Percentiles rank a stretch among this genome's conserved stretches.
These are phyloP conservation scores for Netelia fuscicornis DNA, from an alignment of 2,888 invertebrate species.

Conservation along the genomic window DNA sequence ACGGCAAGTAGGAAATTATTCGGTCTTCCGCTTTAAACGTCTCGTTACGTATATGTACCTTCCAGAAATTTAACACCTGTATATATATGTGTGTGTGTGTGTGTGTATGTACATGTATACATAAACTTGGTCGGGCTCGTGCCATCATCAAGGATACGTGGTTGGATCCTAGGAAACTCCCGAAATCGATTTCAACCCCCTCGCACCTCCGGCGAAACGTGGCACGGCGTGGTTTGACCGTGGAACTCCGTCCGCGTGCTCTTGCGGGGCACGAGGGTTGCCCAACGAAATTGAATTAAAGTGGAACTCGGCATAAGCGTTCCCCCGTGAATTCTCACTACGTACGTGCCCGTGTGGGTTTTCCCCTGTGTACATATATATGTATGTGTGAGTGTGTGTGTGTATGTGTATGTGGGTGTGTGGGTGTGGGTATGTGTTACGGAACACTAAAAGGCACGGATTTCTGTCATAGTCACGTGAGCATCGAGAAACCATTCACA, in stretches of 20 bases:
- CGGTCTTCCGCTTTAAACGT: slow-evolving; percentile 55
- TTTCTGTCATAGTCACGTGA: slow-evolving; percentile 29
- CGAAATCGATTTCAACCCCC: slow-evolving; percentile 44
- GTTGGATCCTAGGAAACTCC: slow-evolving; percentile 36
- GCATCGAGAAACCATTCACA: slow-evolving; percentile 48
- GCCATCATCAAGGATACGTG: slow-evolving; percentile 6
- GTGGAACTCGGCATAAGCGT: slow-evolving; percentile 57
- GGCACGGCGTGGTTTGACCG: slow-evolving; percentile 47
- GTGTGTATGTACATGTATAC: background rate
- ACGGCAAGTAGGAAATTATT: slow-evolving; percentile 54
- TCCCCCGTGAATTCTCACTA: slow-evolving; percentile 42
- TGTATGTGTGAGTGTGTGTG: background rate
- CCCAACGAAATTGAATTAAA: slow-evolving; percentile 59
- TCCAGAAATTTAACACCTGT: background rate
- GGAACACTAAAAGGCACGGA: background rate
- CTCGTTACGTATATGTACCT: slow-evolving; percentile 28
- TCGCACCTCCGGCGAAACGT: background rate
- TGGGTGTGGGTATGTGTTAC: background rate
- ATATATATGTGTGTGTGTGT: background rate
- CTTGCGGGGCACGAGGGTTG: slow-evolving; percentile 19
- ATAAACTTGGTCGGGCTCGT: background rate
- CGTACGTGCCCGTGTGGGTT: background rate
- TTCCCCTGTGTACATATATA: background rate
- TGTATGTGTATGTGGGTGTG: no score
- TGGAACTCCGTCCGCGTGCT: slow-evolving; percentile 56